Evolutionary conservation across 2,888 invertebrate species (phyloP), one percentile per base, ranked within the genome.

Genomic region (Diplolepis rosae): DNA sequence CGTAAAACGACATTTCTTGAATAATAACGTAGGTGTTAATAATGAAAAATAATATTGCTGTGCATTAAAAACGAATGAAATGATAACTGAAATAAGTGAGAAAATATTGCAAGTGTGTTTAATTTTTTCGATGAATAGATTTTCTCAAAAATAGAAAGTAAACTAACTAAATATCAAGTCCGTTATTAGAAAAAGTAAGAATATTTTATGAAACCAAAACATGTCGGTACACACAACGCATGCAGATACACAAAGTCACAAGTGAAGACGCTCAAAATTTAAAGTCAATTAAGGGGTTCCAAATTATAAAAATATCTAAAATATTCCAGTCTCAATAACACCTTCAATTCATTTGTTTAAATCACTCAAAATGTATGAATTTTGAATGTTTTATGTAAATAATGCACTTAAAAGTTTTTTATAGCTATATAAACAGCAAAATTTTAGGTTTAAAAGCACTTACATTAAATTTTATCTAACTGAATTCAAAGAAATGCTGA

Each of bases 181-280:
- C n/a, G n/a, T 6, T 45, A 45, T 18, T 7, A 45, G 45, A 7
- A 45, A 45, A 18, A 22, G 9, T 15, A 2, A 45, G 15, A 22
- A 45, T 7, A 45, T 9, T 11, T 45, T 1, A 45, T 45, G 9
- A 45, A 66, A 66, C 13, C 30, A 45, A 66, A 66, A 66, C 66
- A 66, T 66, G 50, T 50, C 50, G 45, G 66, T 50, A 48, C 30
- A 66, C 11, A 48, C 50, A 66, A 48, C 32, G n/a, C 50, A 66
- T 66, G 50, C 45, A 66, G 35, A 5, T 42, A 30, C 42, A 61
- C 42, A 24, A 61, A 66, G 42, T 42, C 15, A 30, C 39, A 15
- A 4, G 13, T 13, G 18, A 48, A 28, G 24, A 32, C 18, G 24
- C 7, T 24, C n/a, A 54, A 15, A 7, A 18, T 45, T 45, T 45